Conservation (phyloP, 64 coral and sea anemone genomes). For the Porites lutea region DNA sequence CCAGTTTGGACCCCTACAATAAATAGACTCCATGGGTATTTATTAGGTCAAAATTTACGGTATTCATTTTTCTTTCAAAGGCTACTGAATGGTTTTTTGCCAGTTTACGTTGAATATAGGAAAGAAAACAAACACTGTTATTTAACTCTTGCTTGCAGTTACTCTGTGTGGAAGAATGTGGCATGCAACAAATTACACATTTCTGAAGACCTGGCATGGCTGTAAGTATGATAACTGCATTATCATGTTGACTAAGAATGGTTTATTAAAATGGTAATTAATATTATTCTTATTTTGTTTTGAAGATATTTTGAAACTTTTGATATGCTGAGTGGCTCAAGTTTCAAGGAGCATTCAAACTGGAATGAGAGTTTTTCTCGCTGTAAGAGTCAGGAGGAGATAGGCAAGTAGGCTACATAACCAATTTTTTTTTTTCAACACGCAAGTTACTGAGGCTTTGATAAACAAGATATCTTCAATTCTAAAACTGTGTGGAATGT, state of each 20-base stretch:
- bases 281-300: slow-evolving; percentile 32
- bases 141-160: slow-evolving; percentile 32
- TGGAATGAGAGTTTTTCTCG: slow-evolving; percentile 78
- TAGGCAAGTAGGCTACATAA: slow-evolving; percentile 38
- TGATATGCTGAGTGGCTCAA: slow-evolving; percentile 93
- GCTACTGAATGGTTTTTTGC: too few species aligned
- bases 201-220: slow-evolving; percentile 95
- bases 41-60: too few species aligned
- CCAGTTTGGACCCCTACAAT: too few species aligned
- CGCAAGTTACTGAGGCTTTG: too few species aligned
- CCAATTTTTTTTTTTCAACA: too few species aligned
- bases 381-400: slow-evolving; percentile 68
- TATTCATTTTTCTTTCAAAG: too few species aligned
- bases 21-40: too few species aligned
- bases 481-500: too few species aligned
- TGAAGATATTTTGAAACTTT: slow-evolving; percentile 98
- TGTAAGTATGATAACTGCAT: slow-evolving; percentile 69
- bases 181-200: slow-evolving; percentile 95
- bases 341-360: slow-evolving; percentile 74
- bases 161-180: slow-evolving; percentile 96
- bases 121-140: too few species aligned
- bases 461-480: too few species aligned
- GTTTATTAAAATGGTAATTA: too few species aligned
- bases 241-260: not conserved
- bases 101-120: too few species aligned